Evolutionary conservation across 2,888 invertebrate species (phyloP).

Genomic region (Taenaris catops): DNA sequence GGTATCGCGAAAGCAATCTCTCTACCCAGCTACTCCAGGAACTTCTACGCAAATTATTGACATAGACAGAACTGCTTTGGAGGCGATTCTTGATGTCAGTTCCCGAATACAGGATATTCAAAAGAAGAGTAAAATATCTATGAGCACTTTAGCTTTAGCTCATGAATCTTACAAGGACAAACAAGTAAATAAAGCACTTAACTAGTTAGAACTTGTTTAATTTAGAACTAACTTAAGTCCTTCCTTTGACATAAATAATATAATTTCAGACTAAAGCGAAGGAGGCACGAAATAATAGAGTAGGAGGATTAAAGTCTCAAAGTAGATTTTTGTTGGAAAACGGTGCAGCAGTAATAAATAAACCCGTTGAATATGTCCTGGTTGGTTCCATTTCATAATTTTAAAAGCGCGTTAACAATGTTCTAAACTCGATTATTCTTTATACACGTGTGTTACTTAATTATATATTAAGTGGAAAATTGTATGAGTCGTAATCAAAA

Average conservation of each 20-base stretch:
- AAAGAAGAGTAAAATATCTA: slow-evolving; percentile 57
- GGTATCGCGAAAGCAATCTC: slow-evolving; percentile 34
- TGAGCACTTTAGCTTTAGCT: slow-evolving; percentile 56
- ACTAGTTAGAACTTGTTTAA: slow-evolving; percentile 37
- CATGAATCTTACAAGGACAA: slow-evolving; percentile 73
- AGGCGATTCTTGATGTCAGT: slow-evolving; percentile 63
- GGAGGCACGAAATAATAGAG: slow-evolving; percentile 77
- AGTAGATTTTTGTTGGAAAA: slow-evolving; percentile 85
- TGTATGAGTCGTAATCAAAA: no score
- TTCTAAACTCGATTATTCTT: no score
- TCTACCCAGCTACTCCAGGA: slow-evolving; percentile 24
- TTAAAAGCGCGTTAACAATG: no score
- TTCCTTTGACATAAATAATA: neutral
- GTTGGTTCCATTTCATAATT: slow-evolving; percentile 33
- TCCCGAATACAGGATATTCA: slow-evolving; percentile 55
- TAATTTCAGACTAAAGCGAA: slow-evolving; percentile 79
- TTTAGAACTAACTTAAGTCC: slow-evolving; percentile 22
- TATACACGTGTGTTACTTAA: no score
- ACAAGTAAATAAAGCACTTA: slow-evolving; percentile 59
- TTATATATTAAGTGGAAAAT: no score
- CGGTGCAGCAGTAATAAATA: slow-evolving; percentile 78
- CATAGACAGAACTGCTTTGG: slow-evolving; percentile 59
- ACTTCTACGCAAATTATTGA: slow-evolving; percentile 35
- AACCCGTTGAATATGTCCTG: slow-evolving; percentile 77
- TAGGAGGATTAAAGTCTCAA: slow-evolving; percentile 56